These are phyloP conservation scores for Epinephelus moara DNA, from an alignment of 2,113 vertebrate genomes.

Conservation along the genomic window DNA sequence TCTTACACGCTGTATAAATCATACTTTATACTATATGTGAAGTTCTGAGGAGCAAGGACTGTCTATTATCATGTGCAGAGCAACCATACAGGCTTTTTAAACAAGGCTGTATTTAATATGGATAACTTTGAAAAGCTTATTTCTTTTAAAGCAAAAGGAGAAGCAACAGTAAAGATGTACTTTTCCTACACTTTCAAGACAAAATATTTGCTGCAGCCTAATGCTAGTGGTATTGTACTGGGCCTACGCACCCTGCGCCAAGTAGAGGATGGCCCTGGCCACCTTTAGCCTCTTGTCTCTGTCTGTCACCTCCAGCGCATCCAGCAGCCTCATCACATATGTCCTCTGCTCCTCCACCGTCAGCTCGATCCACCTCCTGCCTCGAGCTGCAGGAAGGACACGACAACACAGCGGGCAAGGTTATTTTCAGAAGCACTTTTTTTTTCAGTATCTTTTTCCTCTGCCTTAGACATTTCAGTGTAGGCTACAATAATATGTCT, in stretches of 20 bases:
- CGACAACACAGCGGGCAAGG: not conserved
- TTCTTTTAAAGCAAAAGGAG: not conserved
- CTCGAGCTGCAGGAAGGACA: conserved; percentile 80
- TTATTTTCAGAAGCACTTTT: conserved; percentile 1
- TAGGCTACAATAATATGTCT: not conserved
- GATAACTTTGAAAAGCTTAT: not conserved
- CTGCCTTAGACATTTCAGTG: not conserved
- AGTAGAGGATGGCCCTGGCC: conserved; percentile 93
- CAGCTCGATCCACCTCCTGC: conserved; percentile 90
- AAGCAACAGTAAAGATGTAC: not conserved
- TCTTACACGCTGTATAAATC: not conserved
- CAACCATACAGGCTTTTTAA: not conserved
- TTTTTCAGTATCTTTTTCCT: not conserved
- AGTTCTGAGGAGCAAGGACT: not conserved
- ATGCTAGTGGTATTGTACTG: not conserved
- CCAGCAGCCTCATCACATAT: conserved; percentile 93
- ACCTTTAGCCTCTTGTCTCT: conserved; percentile 91
- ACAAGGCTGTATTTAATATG: not conserved
- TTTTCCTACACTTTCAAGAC: not conserved
- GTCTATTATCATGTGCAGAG: not conserved
- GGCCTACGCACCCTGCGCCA: conserved; percentile 91
- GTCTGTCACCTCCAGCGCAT: conserved; percentile 94
- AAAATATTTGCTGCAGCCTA: not conserved
- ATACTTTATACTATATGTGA: not conserved
- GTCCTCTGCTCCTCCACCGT: conserved; percentile 86